A percentile compares a stretch with the other conserved stretches of the same genome.
Evolutionary conservation across 2,113 vertebrate species (phyloP).

Genomic region (Jaculus jaculus): DNA sequence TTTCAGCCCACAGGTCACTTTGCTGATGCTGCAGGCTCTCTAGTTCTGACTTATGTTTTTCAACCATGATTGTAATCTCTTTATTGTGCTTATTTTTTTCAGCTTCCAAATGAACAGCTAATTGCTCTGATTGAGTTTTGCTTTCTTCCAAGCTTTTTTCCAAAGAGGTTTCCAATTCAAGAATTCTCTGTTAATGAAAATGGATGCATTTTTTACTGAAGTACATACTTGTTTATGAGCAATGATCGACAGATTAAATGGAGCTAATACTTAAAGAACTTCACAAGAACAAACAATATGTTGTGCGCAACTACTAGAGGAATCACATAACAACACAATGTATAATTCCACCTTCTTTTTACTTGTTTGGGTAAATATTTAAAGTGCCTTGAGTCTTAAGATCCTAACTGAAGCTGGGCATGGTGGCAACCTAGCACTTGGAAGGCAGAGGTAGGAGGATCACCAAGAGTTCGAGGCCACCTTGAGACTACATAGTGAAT

Average conservation of each 20-base stretch:
- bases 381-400: slow-evolving; percentile 19
- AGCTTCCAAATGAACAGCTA: slow-evolving; percentile 85
- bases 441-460: too few species aligned
- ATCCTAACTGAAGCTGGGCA: slow-evolving; percentile 11
- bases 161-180: slow-evolving; percentile 94
- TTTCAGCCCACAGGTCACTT: slow-evolving; percentile 83
- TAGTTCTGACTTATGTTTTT: slow-evolving; percentile 89
- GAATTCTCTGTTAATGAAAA: slow-evolving; percentile 90
- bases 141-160: slow-evolving; percentile 85
- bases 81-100: slow-evolving; percentile 87
- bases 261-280: slow-evolving; percentile 34
- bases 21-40: slow-evolving; percentile 84
- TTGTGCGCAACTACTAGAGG: background rate
- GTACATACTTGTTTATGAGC: background rate
- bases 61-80: slow-evolving; percentile 86
- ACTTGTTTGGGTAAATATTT: slow-evolving; percentile 1
- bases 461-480: too few species aligned
- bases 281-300: slow-evolving; percentile 3
- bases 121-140: slow-evolving; percentile 82
- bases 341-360: slow-evolving; percentile 6
- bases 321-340: slow-evolving; percentile 14
- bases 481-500: too few species aligned
- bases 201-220: slow-evolving; percentile 69
- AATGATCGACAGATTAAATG: slow-evolving; percentile 6
- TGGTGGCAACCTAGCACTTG: too few species aligned